Percentiles rank a stretch among this genome's conserved stretches.
These are phyloP conservation scores for Thunnus thynnus DNA, from an alignment of 2,113 vertebrate species.

Conservation along the genomic window DNA sequence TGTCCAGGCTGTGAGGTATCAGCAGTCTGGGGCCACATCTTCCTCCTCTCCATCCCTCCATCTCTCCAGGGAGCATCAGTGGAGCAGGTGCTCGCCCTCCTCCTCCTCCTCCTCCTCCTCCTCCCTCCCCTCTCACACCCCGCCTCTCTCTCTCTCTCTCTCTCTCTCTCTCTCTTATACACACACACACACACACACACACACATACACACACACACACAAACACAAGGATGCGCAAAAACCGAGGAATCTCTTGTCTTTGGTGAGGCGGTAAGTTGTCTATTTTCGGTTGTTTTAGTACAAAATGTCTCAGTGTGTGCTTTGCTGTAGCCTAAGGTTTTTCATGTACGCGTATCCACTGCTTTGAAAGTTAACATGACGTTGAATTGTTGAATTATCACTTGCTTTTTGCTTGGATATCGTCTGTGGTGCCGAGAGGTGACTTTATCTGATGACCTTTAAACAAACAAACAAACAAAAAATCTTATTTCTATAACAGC, in stretches of 20 bases:
- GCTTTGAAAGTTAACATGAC: conserved; percentile 11
- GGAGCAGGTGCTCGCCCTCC: conserved; percentile 79
- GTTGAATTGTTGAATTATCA: not conserved
- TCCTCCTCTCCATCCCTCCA: conserved; percentile 68
- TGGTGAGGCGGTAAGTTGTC: conserved; percentile 68
- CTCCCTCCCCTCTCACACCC: conserved; percentile 11
- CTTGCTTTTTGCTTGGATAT: not conserved
- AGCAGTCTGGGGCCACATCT: conserved; percentile 74
- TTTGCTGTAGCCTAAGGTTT: conserved; percentile 10
- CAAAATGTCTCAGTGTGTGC: conserved; percentile 16
- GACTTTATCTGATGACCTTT: conserved; percentile 11
- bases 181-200: conserved; percentile 8
- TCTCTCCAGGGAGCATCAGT: conserved; percentile 74
- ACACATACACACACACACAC: not conserved
- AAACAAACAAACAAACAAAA: no score
- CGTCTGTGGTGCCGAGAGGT: not conserved
- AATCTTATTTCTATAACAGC: not conserved
- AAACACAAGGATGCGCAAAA: conserved; percentile 51
- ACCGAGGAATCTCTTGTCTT: conserved; percentile 16
- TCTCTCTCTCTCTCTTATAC: conserved; percentile 15
- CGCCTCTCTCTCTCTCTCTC: conserved; percentile 28
- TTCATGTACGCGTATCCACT: not conserved
- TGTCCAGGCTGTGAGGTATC: conserved; percentile 75
- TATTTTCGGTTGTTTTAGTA: conserved; percentile 41
- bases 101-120: conserved; percentile 25